phyloP scores from a whole-genome alignment of 2,113 vertebrate species.

The Corythornis vintsioides region DNA sequence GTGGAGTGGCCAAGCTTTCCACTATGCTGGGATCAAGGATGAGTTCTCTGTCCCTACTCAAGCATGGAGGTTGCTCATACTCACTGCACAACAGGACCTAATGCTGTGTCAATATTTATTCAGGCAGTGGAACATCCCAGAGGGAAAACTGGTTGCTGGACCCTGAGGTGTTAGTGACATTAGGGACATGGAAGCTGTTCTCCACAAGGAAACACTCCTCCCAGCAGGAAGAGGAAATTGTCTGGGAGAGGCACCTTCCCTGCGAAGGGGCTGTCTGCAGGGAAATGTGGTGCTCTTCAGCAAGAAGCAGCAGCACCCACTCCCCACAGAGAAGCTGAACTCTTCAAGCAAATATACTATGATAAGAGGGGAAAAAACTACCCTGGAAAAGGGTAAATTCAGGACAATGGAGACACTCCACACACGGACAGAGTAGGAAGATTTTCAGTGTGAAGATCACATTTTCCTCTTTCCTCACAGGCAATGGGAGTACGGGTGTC shows the following conservation, averaged over 20 bases:
- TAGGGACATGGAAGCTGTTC: background rate
- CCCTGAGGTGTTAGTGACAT: background rate
- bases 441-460: slow-evolving; percentile 9
- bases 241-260: background rate
- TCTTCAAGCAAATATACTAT: background rate
- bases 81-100: background rate
- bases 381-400: slow-evolving; percentile 5
- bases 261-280: background rate
- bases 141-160: background rate
- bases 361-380: background rate
- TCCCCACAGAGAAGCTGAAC: background rate
- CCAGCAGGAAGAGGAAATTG: background rate
- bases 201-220: background rate
- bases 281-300: background rate
- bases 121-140: background rate
- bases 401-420: background rate
- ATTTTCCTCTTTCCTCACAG: slow-evolving; percentile 30
- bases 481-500: slow-evolving; percentile 8
- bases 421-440: background rate
- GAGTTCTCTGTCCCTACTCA: background rate
- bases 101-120: background rate
- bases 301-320: background rate
- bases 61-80: background rate
- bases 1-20: background rate
- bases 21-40: background rate